Conservation (phyloP, 2,888 invertebrate species). For the Andrena hattorfiana region DNA sequence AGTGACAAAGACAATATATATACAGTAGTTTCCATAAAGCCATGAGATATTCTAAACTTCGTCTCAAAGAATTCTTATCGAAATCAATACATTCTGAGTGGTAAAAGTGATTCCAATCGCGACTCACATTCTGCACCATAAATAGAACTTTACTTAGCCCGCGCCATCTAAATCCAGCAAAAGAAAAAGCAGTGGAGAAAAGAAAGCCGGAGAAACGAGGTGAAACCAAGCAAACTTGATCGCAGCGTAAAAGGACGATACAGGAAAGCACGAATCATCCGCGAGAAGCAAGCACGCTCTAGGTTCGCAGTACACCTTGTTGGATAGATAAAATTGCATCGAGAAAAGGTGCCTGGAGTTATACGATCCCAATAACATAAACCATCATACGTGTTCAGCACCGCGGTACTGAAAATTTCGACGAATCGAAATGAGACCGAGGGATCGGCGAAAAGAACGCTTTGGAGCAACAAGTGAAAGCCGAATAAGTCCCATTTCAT, state of each 20-base stretch:
- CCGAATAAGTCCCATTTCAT: not conserved
- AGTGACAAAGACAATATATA: too few relatives aligned
- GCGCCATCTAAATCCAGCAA: too few relatives aligned
- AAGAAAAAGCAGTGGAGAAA: not conserved
- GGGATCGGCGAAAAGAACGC: not conserved
- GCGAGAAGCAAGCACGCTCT: not conserved
- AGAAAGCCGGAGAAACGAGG: not conserved
- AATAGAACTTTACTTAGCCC: too few relatives aligned
- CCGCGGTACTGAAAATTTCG: not conserved
- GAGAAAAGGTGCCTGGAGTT: not conserved
- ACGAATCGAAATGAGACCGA: not conserved
- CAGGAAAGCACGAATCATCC: not conserved
- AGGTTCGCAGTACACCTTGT: not conserved
- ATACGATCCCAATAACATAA: not conserved
- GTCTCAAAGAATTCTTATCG: too few relatives aligned
- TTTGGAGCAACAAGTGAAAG: not conserved
- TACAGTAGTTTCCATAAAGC: too few relatives aligned
- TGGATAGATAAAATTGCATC: not conserved
- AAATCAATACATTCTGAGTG: too few relatives aligned
- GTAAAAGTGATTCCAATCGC: too few relatives aligned
- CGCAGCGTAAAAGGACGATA: not conserved
- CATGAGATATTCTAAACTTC: too few relatives aligned
- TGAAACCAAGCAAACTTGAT: conserved; percentile 1
- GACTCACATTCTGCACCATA: too few relatives aligned
- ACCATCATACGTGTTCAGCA: not conserved